Evolutionary conservation across 2,113 vertebrate genomes (phyloP), one percentile per base, ranked within the genome.

Genomic region (Podiceps cristatus): DNA sequence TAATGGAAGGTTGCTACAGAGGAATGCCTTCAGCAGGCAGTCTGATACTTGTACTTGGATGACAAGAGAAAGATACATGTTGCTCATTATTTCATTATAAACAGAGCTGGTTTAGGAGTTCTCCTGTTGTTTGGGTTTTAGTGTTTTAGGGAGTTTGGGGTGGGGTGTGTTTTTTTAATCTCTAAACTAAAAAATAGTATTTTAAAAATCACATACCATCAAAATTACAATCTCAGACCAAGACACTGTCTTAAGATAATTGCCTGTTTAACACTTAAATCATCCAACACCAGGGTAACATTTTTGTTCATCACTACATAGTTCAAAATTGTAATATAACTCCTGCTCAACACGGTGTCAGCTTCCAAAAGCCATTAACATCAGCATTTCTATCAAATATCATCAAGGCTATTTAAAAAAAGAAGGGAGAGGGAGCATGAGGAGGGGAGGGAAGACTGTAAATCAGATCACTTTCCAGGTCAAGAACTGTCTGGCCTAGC

Each of bases 381-480:
- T 92, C 96, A 84, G 69, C 86, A 97, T 92, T 96, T 80, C 45
- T 73, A 96, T 94, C 69, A 92, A 97, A 94, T 72, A 85, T 81
- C 75, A 98, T 27, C 24, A 31, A 72, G 20, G 37, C 4, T 96
- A 25, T 76, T 11, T 25, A 18, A 44, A 23, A 64, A 27, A 59
- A 9, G 8, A 3, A 4, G 13, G 5, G 23, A 35, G 9, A 2
- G 10, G 9, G 18, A 37, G 37, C 37, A 37, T 37, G 37, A 37
- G 7, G 11, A 8, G 24, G 25, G 20, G 16, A 22, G 23, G 31
- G 8, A 40, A 68, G 47, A 16, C 75, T 49, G 59, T 68, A 90
- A 42, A 85, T 84, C 20, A 31, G 50, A 87, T 59, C 74, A 47
- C 76, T 50, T 87, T 80, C 74, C 52, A 93, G 45, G 85, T 73